Conservation (phyloP, 2,797 vertebrate genomes). For the Diglossa cyanea region DNA sequence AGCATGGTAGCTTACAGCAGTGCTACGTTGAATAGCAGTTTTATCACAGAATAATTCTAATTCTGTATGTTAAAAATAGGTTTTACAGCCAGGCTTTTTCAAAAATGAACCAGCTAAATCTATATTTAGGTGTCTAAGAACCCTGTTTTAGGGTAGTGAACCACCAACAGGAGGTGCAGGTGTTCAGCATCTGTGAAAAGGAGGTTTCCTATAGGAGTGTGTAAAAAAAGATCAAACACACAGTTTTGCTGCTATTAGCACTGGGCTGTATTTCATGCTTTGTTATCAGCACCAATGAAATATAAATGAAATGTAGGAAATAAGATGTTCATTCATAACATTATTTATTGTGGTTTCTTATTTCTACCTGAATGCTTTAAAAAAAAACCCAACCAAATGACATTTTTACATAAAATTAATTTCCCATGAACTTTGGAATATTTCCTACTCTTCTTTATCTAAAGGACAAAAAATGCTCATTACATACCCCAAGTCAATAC, state of each 20-base stretch:
- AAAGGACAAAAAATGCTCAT: constrained; percentile 9
- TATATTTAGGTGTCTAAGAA: background rate
- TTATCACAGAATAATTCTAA: background rate
- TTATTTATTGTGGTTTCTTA: background rate
- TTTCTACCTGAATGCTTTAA: background rate
- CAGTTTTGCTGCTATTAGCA: background rate
- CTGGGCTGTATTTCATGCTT: background rate
- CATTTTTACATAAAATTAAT: background rate
- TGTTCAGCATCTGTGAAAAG: background rate
- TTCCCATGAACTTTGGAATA: background rate
- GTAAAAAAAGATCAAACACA: background rate
- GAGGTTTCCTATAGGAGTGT: background rate
- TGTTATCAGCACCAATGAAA: background rate
- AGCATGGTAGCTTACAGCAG: background rate
- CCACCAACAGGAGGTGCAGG: background rate
- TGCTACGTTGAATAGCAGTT: background rate
- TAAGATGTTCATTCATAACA: background rate
- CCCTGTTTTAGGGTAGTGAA: background rate
- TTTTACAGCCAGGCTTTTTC: background rate
- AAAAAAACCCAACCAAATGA: background rate
- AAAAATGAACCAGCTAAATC: background rate
- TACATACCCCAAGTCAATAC: background rate
- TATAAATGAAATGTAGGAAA: background rate
- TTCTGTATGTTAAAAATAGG: background rate
- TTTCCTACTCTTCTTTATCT: background rate